Percentiles rank a stretch among this genome's conserved stretches.
phyloP scores from a whole-genome alignment of 1,140 invertebrate genomes.

The Fopius arisanus region DNA sequence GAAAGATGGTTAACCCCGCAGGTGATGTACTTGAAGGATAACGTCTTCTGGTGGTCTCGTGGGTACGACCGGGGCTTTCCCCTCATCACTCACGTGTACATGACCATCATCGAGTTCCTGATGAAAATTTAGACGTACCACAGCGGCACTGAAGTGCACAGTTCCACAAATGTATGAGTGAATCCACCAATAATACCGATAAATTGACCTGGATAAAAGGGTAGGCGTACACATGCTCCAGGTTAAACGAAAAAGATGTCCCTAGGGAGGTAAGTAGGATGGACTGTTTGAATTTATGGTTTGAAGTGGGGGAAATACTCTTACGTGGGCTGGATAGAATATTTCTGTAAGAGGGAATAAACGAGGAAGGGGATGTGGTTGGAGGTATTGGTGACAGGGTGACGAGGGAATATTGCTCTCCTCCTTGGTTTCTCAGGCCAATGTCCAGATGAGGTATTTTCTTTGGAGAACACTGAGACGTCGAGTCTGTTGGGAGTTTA shows the following conservation, averaged over 20 bases:
- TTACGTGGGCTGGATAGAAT: neutral
- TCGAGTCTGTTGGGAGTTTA: slow-evolving; percentile 2
- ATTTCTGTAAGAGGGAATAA: neutral
- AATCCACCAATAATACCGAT: slow-evolving; percentile 57
- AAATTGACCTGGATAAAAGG: slow-evolving; percentile 44
- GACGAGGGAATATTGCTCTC: slow-evolving; percentile 3
- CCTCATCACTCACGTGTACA: too few species aligned
- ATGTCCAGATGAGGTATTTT: slow-evolving; percentile 4
- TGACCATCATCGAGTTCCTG: too few species aligned
- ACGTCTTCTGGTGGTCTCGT: too few species aligned
- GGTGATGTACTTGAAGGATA: too few species aligned
- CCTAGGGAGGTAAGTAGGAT: slow-evolving; percentile 41
- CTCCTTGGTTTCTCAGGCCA: neutral
- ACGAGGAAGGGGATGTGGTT: neutral
- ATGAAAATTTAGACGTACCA: neutral
- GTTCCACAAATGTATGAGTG: too few species aligned
- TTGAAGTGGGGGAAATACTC: slow-evolving; percentile 26
- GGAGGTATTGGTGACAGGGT: neutral
- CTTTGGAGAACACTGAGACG: neutral
- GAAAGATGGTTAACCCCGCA: too few species aligned
- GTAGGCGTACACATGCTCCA: slow-evolving; percentile 18
- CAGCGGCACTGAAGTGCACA: too few species aligned
- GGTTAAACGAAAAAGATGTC: slow-evolving; percentile 48
- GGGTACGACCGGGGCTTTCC: too few species aligned
- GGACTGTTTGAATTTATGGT: slow-evolving; percentile 51